These are phyloP conservation scores for Hyles euphorbiae DNA, from an alignment of 1,140 invertebrate genomes.

Conservation along the genomic window DNA sequence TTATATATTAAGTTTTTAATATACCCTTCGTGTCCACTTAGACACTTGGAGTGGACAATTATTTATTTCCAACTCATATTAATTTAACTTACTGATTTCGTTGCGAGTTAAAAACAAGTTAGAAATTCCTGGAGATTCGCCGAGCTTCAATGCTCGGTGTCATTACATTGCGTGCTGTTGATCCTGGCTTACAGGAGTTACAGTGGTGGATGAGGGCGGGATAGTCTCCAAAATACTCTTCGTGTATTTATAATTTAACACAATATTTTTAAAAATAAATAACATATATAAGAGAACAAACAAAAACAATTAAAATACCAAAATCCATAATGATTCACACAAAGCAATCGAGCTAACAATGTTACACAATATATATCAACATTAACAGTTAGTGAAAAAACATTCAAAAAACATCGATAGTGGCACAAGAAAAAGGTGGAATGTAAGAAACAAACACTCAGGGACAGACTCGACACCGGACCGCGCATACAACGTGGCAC, in stretches of 20 bases:
- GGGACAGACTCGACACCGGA: constrained; percentile 45
- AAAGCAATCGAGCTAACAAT: constrained; percentile 37
- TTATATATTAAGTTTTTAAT: too few species aligned
- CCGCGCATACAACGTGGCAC: constrained; percentile 61
- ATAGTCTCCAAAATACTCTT: neutral
- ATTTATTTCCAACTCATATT: too few species aligned
- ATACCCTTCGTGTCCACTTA: too few species aligned
- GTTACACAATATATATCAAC: constrained; percentile 57
- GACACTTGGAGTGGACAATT: too few species aligned
- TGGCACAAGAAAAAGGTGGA: constrained; percentile 69
- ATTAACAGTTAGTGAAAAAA: constrained; percentile 74
- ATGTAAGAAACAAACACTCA: constrained; percentile 64
- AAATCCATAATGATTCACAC: constrained; percentile 21
- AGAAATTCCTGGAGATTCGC: too few species aligned
- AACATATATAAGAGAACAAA: neutral
- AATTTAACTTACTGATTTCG: too few species aligned
- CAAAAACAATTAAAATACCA: neutral
- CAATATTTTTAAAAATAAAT: constrained; percentile 6
- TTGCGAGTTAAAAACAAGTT: too few species aligned
- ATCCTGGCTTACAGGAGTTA: too few species aligned
- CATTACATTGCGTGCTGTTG: too few species aligned
- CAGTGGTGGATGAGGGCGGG: too few species aligned
- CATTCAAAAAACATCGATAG: constrained; percentile 64
- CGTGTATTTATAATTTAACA: neutral
- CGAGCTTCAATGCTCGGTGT: too few species aligned